Evolutionary conservation across 2,888 invertebrate genomes (phyloP).

Genomic region (Xanthorhoe designata): DNA sequence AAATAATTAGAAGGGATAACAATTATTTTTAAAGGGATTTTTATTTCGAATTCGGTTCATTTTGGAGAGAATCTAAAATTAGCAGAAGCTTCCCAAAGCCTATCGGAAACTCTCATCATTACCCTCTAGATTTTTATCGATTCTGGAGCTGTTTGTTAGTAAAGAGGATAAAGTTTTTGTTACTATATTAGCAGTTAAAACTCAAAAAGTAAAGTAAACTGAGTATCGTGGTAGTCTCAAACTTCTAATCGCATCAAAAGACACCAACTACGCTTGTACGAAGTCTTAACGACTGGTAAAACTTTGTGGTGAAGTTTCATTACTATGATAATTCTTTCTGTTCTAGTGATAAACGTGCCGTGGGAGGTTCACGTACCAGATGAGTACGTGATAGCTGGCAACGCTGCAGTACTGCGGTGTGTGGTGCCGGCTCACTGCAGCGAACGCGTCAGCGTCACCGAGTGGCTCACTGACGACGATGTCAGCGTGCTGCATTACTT

Average conservation of each 20-base stretch:
- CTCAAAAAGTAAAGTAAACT: not conserved
- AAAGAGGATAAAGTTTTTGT: too few species aligned
- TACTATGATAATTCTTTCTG: conserved; percentile 4
- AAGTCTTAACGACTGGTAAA: conserved; percentile 6
- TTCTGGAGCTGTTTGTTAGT: too few species aligned
- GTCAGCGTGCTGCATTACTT: conserved; percentile 87
- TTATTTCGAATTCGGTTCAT: conserved; percentile 40
- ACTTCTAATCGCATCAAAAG: conserved; percentile 1
- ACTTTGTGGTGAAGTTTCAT: conserved; percentile 3
- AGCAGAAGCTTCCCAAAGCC: conserved; percentile 4
- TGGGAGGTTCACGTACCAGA: conserved; percentile 96
- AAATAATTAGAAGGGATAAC: conserved; percentile 49
- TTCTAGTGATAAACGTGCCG: conserved; percentile 91
- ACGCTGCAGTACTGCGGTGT: conserved; percentile 95
- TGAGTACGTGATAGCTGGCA: conserved; percentile 96
- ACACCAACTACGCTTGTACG: not conserved
- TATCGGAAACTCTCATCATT: not conserved
- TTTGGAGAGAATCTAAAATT: conserved; percentile 26
- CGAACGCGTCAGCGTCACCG: conserved; percentile 94
- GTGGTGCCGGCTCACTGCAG: conserved; percentile 95
- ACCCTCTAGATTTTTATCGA: not conserved
- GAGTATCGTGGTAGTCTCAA: not conserved
- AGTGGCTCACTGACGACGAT: conserved; percentile 94
- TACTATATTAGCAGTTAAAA: too few species aligned
- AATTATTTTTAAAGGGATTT: conserved; percentile 42